Percentiles rank a stretch among this genome's conserved stretches.
These are phyloP conservation scores for Apeira syringaria DNA, from an alignment of 2,888 invertebrate genomes.

Conservation along the genomic window DNA sequence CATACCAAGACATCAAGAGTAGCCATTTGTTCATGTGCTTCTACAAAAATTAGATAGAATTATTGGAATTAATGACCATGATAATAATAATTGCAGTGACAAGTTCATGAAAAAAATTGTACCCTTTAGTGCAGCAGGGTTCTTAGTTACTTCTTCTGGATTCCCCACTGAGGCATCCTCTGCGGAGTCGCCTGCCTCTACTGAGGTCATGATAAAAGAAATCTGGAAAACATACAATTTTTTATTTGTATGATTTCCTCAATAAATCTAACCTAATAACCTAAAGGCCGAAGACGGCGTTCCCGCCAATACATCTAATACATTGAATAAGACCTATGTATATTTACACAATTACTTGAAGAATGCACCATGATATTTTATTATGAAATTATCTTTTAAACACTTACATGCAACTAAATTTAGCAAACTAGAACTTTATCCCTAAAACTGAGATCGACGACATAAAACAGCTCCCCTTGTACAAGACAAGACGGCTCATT, in stretches of 20 bases:
- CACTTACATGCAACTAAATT: too few species aligned
- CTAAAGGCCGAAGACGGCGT: conserved; percentile 29
- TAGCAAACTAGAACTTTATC: too few species aligned
- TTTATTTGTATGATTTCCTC: too few species aligned
- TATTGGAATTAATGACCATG: not conserved
- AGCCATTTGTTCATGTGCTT: conserved; percentile 90
- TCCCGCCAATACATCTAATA: conserved; percentile 66
- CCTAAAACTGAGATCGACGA: too few species aligned
- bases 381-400: too few species aligned
- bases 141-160: conserved; percentile 86
- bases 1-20: conserved; percentile 91
- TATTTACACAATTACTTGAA: too few species aligned
- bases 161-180: conserved; percentile 72
- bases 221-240: conserved; percentile 13
- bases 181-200: conserved; percentile 65
- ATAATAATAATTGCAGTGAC: not conserved
- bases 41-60: conserved; percentile 57
- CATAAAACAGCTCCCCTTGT: too few species aligned
- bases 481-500: too few species aligned
- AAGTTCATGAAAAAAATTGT: conserved; percentile 19
- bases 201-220: conserved; percentile 56
- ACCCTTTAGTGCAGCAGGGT: conserved; percentile 86
- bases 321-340: too few species aligned
- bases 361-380: too few species aligned
- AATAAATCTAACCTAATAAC: conserved; percentile 22